These are phyloP conservation scores for Bubo bubo DNA, from an alignment of 2,113 vertebrate genomes.

Conservation along the genomic window DNA sequence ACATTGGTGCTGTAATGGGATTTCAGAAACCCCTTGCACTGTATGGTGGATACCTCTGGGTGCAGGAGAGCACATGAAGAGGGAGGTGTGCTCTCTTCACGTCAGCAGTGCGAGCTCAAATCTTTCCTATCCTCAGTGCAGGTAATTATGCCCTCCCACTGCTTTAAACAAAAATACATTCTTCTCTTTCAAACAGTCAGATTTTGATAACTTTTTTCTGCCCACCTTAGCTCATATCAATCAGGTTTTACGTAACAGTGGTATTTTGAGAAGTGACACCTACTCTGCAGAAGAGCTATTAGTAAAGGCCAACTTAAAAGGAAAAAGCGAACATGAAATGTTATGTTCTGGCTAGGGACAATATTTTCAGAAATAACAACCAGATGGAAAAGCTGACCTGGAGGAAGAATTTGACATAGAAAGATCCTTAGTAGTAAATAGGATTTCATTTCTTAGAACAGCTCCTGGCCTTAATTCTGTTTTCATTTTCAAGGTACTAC, in stretches of 20 bases:
- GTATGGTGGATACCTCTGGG: too few relatives aligned
- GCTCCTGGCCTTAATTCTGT: background rate
- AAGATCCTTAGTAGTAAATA: background rate
- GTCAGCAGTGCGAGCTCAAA: background rate
- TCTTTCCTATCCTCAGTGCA: constrained; percentile 16
- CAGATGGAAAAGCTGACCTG: background rate
- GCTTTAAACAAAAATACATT: constrained; percentile 64
- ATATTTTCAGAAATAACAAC: constrained; percentile 16
- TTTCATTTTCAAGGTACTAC: background rate
- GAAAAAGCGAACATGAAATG: constrained; percentile 4
- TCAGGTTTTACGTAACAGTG: constrained; percentile 75
- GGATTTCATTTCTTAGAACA: background rate
- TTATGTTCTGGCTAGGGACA: background rate
- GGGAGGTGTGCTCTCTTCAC: background rate
- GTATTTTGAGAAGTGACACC: constrained; percentile 58
- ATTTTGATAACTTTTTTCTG: constrained; percentile 70
- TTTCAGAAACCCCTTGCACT: background rate
- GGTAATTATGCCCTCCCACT: constrained; percentile 67
- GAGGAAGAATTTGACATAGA: background rate
- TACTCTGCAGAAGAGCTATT: constrained; percentile 69
- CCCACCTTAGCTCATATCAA: constrained; percentile 75
- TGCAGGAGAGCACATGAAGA: background rate
- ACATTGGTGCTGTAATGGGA: fast-evolving
- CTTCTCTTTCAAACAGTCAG: constrained; percentile 61
- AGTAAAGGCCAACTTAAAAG: constrained; percentile 43